Evolutionary conservation across 37 sponge, comb jelly and placozoan genomes (phyloP), one percentile per base, ranked within the genome.

Genomic region (Aphrocallistes beatrix): DNA sequence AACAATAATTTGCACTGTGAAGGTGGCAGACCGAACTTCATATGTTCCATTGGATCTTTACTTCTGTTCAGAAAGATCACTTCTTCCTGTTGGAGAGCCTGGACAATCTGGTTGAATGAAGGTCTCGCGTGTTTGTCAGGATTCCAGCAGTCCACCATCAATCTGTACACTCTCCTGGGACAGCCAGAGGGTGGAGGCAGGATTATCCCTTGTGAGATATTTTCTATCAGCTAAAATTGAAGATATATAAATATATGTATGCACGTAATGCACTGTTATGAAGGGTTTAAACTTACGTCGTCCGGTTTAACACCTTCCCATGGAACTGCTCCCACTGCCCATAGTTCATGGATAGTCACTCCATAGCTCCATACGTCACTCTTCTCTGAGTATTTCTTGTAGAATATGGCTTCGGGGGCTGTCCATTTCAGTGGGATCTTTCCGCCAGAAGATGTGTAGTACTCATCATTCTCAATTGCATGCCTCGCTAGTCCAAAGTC

Each of bases 321-420:
- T 25, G 75, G 75, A 32, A 13, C 17, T 60, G 21, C 21, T 13
- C 75, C 75, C 3, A 60, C 75, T 32, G 75, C 25, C 75, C 75
- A 60, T 60, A 60, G 10, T 60, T 60, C 75, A 13, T 60, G n/a
- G 8, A 60, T 21, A 6, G 75, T 60, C 6, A 60, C n/a, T 19
- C 75, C 75, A 28, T 60, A 60, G 34, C 75, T 60, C 75, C 75
- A 60, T 25, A 60, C 34, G 34, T 60, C 75, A 13, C 75, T 60
- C 21, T 60, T 60, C 75, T 60, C 75, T 13, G 75, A 60, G 34
- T 60, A 86, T 48, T 86, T 81, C 23, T 86, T 81, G 45, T 81
- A 86, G 86, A 86, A 86, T 23, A 81, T 81, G 21, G 86, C 86
- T 36, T 86, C 86, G 34, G 86, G 86, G 9, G 86, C 86, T n/a